Percentiles rank a stretch among this genome's conserved stretches.
Evolutionary conservation across 2,797 vertebrate genomes (phyloP).

Genomic region (Xenops minutus): DNA sequence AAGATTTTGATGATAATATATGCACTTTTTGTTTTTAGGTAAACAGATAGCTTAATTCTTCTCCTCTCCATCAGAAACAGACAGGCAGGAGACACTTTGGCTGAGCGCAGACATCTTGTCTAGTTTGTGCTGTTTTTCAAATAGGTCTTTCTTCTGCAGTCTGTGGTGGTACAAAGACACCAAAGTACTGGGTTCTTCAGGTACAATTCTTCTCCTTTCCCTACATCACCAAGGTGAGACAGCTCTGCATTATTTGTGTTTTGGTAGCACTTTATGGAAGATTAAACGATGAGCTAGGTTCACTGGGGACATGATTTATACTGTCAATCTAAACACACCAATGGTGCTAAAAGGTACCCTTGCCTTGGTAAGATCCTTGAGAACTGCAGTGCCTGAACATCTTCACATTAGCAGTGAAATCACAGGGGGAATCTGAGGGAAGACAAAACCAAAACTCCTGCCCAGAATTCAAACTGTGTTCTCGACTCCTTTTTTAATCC

Average conservation of each 20-base stretch:
- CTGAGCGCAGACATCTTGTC: background rate
- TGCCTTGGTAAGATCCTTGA: background rate
- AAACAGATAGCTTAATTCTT: background rate
- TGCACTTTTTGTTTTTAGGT: background rate
- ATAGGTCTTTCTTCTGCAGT: background rate
- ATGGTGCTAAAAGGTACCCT: background rate
- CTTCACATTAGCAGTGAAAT: background rate
- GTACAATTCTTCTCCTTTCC: background rate
- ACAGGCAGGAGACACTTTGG: background rate
- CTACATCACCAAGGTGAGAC: background rate
- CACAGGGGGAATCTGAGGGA: background rate
- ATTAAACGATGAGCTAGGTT: background rate
- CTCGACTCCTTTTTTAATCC: background rate
- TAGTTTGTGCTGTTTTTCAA: background rate
- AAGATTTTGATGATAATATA: background rate
- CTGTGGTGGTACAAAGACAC: background rate
- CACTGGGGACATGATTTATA: background rate
- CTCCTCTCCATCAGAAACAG: background rate
- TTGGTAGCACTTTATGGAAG: background rate
- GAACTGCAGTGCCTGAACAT: background rate
- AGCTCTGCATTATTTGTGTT: background rate
- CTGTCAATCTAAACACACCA: background rate
- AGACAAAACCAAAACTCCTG: background rate
- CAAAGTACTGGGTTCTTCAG: background rate
- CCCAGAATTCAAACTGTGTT: background rate